These are phyloP conservation scores for Stenodera caucasica DNA, from an alignment of 2,888 invertebrate species.

Conservation along the genomic window DNA sequence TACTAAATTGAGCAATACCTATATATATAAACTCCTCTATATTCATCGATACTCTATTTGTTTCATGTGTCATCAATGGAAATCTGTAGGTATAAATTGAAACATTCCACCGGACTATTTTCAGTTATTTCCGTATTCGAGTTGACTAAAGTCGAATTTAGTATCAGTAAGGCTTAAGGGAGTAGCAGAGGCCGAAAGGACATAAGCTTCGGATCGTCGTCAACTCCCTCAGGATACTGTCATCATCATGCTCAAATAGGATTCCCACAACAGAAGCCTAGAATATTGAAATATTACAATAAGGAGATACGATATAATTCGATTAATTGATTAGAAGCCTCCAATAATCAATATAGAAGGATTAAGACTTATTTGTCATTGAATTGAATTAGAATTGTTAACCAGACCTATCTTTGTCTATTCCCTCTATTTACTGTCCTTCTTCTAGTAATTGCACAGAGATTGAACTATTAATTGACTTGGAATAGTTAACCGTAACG, in stretches of 20 bases:
- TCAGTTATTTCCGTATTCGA: no score
- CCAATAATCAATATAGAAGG: slow-evolving; percentile 5
- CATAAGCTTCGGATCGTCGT: slow-evolving; percentile 21
- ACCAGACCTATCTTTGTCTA: slow-evolving; percentile 24
- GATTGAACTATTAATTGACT: slow-evolving; percentile 44
- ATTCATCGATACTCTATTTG: not conserved
- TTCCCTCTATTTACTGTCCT: slow-evolving; percentile 26
- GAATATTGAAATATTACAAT: slow-evolving; percentile 26
- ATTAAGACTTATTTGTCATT: slow-evolving; percentile 22
- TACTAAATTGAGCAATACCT: slow-evolving; percentile 23
- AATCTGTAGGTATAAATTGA: no score
- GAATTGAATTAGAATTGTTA: slow-evolving; percentile 34
- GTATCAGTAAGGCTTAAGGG: slow-evolving; percentile 12
- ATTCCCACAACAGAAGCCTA: slow-evolving; percentile 16
- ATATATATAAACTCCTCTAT: not conserved
- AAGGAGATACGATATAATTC: slow-evolving; percentile 5
- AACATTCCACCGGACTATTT: no score
- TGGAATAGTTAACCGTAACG: slow-evolving; percentile 34
- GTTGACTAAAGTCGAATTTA: slow-evolving; percentile 15
- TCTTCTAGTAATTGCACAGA: slow-evolving; percentile 37
- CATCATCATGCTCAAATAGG: slow-evolving; percentile 22
- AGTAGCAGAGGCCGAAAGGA: not conserved
- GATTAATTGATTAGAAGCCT: slow-evolving; percentile 7
- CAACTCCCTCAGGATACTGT: slow-evolving; percentile 27
- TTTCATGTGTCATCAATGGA: not conserved